Evolutionary conservation across 2,888 invertebrate species (phyloP).

Genomic region (Baccha elongata): DNA sequence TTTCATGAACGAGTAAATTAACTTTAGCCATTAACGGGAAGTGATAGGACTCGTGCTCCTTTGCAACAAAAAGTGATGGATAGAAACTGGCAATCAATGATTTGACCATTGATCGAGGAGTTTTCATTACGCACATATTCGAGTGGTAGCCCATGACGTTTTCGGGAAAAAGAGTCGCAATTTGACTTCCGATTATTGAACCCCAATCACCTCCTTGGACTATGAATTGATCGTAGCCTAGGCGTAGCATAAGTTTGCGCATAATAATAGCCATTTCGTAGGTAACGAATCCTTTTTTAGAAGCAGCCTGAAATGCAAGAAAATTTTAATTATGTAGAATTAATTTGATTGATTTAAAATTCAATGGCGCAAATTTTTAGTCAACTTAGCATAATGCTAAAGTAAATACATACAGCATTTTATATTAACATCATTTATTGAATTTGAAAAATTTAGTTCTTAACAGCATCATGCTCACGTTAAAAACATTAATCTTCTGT

Average conservation of each 20-base stretch:
- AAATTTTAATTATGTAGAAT: too few species aligned
- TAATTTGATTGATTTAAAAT: too few species aligned
- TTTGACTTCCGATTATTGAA: constrained; percentile 83
- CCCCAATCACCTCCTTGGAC: constrained; percentile 92
- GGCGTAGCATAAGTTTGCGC: constrained; percentile 85
- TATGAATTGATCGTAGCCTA: constrained; percentile 85
- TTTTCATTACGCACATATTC: constrained; percentile 84
- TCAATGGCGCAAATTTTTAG: too few species aligned
- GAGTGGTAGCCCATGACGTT: constrained; percentile 83
- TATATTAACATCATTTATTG: too few species aligned
- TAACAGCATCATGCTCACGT: too few species aligned
- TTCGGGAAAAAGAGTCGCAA: constrained; percentile 85
- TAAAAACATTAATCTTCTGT: too few species aligned
- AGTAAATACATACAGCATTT: too few species aligned
- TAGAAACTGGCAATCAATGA: constrained; percentile 82
- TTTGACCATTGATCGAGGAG: constrained; percentile 75
- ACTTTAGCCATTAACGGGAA: constrained; percentile 80
- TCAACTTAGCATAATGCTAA: too few species aligned
- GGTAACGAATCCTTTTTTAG: constrained; percentile 85
- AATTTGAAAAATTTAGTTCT: too few species aligned
- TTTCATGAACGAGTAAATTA: constrained; percentile 78
- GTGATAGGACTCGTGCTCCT: constrained; percentile 79
- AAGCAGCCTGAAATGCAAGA: constrained; percentile 79
- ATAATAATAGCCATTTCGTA: constrained; percentile 83
- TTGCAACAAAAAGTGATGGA: constrained; percentile 84